Base-by-base conservation (phyloP, 2,888 invertebrate genomes). In the Macrophya alboannulata region DNA sequence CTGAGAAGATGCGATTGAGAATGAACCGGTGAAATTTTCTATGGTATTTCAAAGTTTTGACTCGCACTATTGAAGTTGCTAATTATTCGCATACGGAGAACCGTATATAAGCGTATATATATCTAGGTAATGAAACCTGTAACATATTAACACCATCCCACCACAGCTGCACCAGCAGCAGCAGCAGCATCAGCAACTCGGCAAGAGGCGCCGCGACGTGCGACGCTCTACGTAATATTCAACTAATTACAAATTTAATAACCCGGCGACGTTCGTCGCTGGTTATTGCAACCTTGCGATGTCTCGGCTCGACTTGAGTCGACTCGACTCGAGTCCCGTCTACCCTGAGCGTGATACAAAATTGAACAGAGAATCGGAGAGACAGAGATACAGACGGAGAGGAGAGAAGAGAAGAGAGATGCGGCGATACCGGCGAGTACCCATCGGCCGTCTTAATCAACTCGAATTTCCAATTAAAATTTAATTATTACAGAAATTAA, bases 181-280 rank as follows among this genome's bases (percentile, higher is more conserved):
- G 84, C 71, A 51, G n/a, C 43, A 17, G n/a, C 72, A 21, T 31
- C 65, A 59, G 65, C 31, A 31, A 12, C 43, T 68, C 62, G 21
- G 76, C 74, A 43, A 37, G n/a, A 21, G 51, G 82, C 62, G 76
- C 51, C 86, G 76, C 86, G 87, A 86, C 87, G 87, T 88, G 86
- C 88, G 89, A 88, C 88, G 89, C 89, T 87, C 86, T 85, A 86
- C 89, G 90, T 91, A 91, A 92, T 92, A 92, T 91, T 93, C 92
- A 89, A 90, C 91, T 92, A 93, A 93, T 93, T 92, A 91, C 91
- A 90, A 92, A 92, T 92, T 93, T 92, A 92, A 92, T 92, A 92
- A 91, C 91, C 90, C 88, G 81, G 81, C 86, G 86, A 87, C 85
- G 85, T 89, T 90, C 90, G 90, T 89, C 88, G 89, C 88, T 87